Base-by-base conservation (phyloP, 2,888 invertebrate species). In the Brachypterus glaber region DNA sequence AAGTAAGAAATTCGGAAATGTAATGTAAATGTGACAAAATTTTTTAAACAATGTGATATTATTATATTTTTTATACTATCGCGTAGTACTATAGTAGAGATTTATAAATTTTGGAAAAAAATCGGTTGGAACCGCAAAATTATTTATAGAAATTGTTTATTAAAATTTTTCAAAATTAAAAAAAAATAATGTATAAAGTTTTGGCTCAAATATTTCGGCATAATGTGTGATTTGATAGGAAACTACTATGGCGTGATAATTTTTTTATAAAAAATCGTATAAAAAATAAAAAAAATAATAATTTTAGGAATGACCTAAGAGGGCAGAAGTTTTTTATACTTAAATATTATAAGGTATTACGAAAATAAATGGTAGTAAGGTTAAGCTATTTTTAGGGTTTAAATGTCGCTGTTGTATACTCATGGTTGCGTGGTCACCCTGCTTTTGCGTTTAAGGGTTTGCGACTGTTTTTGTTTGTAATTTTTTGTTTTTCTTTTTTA, bases 341-440 rank as follows among this genome's bases (percentile, higher is more conserved):
- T 44, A 42, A 44, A 38, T 33, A 46, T 27, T 44, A 49, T 51
- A 44, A 44, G 49, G 49, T 52, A 52, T 51, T 52, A 51, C 51
- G 51, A 52, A 52, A 49, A 48, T 45, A 45, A 49, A 42, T 48
- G 46, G 34, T 42, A 45, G 42, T 37, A n/a, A n/a, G n/a, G n/a
- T 45, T 48, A 46, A 41, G 45, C 37, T 34, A 32, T 38, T 42
- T 43, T 41, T 46, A 52, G 46, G 27, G 34, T 35, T 41, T 43
- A 41, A 42, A 29, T 31, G 30, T 17, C 7, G 13, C 18, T 38
- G 17, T 24, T 13, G 34, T 33, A 32, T 41, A 40, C 56, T 61
- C 61, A 58, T 63, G 63, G 59, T 63, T 62, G 59, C 43, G 54
- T 51, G 60, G 53, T 43, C 51, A 46, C 55, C 53, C 55, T 55